These are phyloP conservation scores for Salminus brasiliensis DNA, from an alignment of 2,113 vertebrate genomes.

Conservation along the genomic window DNA sequence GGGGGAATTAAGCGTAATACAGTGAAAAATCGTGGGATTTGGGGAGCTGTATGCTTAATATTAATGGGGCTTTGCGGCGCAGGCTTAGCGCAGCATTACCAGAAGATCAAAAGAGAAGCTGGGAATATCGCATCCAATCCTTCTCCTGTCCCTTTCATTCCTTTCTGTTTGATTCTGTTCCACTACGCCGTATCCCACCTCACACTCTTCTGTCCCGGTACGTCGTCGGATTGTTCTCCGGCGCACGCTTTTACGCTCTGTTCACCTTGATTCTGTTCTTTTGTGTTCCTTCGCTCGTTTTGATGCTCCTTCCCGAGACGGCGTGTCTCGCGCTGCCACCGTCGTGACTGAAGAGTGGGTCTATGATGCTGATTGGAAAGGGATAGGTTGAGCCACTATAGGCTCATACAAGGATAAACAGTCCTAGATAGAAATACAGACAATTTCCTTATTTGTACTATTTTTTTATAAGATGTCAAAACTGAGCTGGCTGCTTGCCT, in stretches of 20 bases:
- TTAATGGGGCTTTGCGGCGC: constrained; percentile 20
- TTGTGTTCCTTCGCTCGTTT: background rate
- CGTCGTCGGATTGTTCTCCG: background rate
- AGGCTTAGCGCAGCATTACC: constrained; percentile 12
- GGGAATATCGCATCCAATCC: background rate
- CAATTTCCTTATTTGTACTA: too few species aligned
- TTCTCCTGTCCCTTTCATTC: background rate
- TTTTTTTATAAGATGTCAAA: too few species aligned
- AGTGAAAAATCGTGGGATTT: constrained; percentile 19
- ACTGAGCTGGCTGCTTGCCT: too few species aligned
- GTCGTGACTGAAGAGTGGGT: constrained; percentile 7
- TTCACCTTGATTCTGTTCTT: constrained; percentile 1
- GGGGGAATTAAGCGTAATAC: constrained; percentile 41
- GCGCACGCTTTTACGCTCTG: constrained; percentile 1
- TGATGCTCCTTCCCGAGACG: background rate
- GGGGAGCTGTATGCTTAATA: constrained; percentile 36
- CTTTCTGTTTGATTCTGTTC: background rate
- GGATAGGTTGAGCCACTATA: background rate
- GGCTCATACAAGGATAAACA: constrained; percentile 30
- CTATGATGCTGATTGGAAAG: constrained; percentile 8
- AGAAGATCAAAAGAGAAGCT: background rate
- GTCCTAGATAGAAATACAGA: too few species aligned
- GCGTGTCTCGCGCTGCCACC: background rate
- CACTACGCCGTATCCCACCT: background rate
- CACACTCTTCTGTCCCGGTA: background rate